Evolutionary conservation across 2,888 invertebrate species (phyloP).

Genomic region (Falcaria lacertinaria): DNA sequence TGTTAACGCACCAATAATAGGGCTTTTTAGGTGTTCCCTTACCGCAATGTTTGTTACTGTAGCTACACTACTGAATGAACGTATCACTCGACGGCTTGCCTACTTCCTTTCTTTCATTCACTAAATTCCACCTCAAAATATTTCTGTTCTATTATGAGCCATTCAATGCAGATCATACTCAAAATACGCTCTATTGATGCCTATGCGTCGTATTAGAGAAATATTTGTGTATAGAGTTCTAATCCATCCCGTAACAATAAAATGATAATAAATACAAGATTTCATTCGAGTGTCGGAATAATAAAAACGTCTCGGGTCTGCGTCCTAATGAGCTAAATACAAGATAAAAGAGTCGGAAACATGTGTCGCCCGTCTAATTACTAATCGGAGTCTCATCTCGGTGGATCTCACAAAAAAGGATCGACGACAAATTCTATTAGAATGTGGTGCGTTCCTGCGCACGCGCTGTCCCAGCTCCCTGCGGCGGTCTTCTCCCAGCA

Average conservation of each 20-base stretch:
- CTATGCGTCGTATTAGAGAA: no score
- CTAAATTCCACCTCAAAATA: conserved; percentile 16
- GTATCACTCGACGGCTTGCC: conserved; percentile 45
- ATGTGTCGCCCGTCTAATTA: conserved; percentile 76
- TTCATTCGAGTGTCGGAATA: conserved; percentile 24
- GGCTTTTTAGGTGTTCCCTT: conserved; percentile 58
- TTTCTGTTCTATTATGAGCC: conserved; percentile 21
- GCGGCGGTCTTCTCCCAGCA: background rate
- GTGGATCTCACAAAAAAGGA: conserved; percentile 57
- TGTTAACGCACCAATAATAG: conserved; percentile 74
- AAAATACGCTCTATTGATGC: no score
- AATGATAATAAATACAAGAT: conserved; percentile 11
- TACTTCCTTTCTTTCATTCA: conserved; percentile 52
- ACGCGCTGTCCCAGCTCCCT: conserved; percentile 34
- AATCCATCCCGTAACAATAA: conserved; percentile 6
- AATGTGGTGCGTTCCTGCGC: conserved; percentile 51
- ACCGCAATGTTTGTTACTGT: conserved; percentile 53
- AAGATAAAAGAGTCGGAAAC: conserved; percentile 67
- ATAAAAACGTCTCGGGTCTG: conserved; percentile 43
- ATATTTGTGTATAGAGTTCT: no score
- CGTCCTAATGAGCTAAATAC: conserved; percentile 56
- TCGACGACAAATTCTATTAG: conserved; percentile 62
- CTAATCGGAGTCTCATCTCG: conserved; percentile 70
- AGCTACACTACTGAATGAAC: conserved; percentile 45
- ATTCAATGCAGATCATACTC: background rate